Conservation (phyloP, 2,797 vertebrate species). For the Schizopygopsis malacanthus region DNA sequence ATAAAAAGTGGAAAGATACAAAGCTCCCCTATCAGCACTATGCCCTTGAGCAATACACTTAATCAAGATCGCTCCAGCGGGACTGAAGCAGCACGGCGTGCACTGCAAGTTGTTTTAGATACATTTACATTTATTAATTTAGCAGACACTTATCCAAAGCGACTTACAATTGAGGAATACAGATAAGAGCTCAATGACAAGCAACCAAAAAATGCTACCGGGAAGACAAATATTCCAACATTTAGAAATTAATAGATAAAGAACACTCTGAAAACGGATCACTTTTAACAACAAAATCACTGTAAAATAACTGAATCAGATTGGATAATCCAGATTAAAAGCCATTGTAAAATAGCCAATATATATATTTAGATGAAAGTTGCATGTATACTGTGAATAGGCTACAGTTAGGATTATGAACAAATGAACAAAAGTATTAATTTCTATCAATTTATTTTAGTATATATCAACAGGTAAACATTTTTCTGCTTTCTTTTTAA, state of each 20-base stretch:
- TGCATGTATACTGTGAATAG: background rate
- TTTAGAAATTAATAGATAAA: background rate
- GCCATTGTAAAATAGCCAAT: background rate
- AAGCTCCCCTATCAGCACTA: constrained; percentile 30
- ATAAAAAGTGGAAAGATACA: constrained; percentile 19
- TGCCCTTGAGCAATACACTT: constrained; percentile 40
- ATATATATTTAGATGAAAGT: background rate
- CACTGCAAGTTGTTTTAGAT: background rate
- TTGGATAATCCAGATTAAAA: background rate
- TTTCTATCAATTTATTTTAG: background rate
- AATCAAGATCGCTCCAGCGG: constrained; percentile 37
- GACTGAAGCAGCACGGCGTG: background rate
- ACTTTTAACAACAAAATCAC: background rate
- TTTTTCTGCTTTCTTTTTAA: background rate
- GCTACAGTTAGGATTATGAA: too few relatives aligned
- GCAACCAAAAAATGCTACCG: background rate
- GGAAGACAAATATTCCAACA: background rate
- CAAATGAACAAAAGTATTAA: constrained; percentile 1
- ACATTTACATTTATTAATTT: too few relatives aligned
- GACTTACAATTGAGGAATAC: too few relatives aligned
- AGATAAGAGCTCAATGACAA: constrained; percentile 20
- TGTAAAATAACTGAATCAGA: background rate
- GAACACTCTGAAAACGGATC: background rate
- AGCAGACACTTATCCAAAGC: too few relatives aligned
- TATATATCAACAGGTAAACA: background rate